These are phyloP conservation scores for Rhodophaea formosa DNA, from an alignment of 2,888 invertebrate genomes.

Conservation along the genomic window DNA sequence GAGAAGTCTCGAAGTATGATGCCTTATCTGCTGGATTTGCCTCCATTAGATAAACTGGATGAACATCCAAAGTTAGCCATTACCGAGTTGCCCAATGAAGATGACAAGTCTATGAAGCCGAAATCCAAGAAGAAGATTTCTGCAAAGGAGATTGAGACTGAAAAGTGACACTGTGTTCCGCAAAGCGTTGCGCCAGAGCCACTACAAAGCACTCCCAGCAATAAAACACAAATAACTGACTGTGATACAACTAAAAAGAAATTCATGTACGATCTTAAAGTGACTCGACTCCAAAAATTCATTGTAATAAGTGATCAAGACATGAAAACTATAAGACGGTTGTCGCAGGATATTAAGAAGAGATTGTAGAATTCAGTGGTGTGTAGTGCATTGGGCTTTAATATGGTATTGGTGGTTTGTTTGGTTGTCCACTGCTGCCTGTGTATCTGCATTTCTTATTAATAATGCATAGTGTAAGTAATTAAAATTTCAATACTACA, in stretches of 20 bases:
- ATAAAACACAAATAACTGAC: constrained; percentile 41
- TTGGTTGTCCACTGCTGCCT: background rate
- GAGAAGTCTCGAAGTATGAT: constrained; percentile 74
- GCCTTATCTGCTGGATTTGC: constrained; percentile 69
- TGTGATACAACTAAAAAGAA: constrained; percentile 55
- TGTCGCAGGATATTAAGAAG: constrained; percentile 40
- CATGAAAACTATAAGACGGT: constrained; percentile 45
- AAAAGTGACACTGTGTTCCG: constrained; percentile 60
- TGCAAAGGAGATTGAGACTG: constrained; percentile 46
- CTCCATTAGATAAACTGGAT: constrained; percentile 49
- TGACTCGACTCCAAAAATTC: constrained; percentile 39
- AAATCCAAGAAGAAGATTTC: constrained; percentile 34
- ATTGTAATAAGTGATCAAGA: constrained; percentile 49
- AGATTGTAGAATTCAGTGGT: background rate
- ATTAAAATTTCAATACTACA: background rate
- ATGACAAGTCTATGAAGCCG: constrained; percentile 20
- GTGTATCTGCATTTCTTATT: background rate
- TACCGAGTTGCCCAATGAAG: constrained; percentile 33
- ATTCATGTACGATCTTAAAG: constrained; percentile 46
- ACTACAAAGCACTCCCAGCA: constrained; percentile 36
- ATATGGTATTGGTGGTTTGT: background rate
- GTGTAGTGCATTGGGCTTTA: background rate
- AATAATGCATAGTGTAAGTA: background rate
- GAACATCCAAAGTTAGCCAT: constrained; percentile 31
- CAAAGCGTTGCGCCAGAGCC: constrained; percentile 29